Evolutionary conservation across 2,113 vertebrate species (phyloP).

Genomic region (Mus spicilegus): DNA sequence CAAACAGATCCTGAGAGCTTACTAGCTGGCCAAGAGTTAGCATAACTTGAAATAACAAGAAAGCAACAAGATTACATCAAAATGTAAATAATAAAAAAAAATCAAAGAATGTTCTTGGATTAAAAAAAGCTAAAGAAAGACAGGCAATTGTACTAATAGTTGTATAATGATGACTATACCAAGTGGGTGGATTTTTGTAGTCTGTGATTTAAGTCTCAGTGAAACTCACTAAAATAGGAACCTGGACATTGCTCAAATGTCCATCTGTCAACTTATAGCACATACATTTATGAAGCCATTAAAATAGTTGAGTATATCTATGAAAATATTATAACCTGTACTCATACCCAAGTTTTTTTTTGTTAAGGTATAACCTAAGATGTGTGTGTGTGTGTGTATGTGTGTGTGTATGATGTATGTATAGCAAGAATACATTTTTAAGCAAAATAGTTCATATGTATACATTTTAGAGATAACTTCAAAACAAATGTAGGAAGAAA

Average conservation of each 20-base stretch:
- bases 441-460: not conserved
- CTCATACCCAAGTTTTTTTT: slow-evolving; percentile 48
- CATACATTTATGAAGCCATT: slow-evolving; percentile 47
- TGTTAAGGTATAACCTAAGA: slow-evolving; percentile 31
- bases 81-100: not conserved
- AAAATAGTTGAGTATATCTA: slow-evolving; percentile 29
- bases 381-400: no score
- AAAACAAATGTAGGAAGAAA: slow-evolving; percentile 58
- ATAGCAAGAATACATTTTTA: slow-evolving; percentile 53
- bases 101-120: not conserved
- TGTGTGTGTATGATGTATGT: not conserved
- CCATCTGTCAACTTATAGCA: not conserved
- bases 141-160: slow-evolving; percentile 5
- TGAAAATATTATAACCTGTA: slow-evolving; percentile 59
- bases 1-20: not conserved
- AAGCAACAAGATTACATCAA: not conserved
- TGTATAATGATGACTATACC: slow-evolving; percentile 3
- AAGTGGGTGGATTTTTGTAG: slow-evolving; percentile 41
- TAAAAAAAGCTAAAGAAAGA: not conserved
- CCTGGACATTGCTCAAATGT: not conserved
- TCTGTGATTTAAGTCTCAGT: slow-evolving; percentile 55
- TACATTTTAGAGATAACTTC: not conserved
- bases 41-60: not conserved
- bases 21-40: not conserved
- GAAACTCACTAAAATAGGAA: slow-evolving; percentile 13